Evolutionary conservation across 2,888 invertebrate species (phyloP).

Genomic region (Troglohyphantes excavatus): DNA sequence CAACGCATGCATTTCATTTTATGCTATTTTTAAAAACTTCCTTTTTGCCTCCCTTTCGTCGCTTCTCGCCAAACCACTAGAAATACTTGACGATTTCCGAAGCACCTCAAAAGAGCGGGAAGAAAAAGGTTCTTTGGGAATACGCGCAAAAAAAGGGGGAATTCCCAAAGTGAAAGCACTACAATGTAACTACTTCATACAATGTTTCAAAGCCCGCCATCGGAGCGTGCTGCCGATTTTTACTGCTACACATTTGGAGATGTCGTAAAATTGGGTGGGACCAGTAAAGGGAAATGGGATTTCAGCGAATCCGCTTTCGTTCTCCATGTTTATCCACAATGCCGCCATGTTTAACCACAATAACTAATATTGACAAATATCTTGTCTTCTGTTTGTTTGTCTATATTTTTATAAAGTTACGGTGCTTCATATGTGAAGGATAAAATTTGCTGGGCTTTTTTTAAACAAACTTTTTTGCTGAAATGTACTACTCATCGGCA

Average conservation of each 20-base stretch:
- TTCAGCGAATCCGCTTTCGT: too few relatives aligned
- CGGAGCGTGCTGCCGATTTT: conserved; percentile 41
- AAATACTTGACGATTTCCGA: conserved; percentile 5
- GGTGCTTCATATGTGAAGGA: too few relatives aligned
- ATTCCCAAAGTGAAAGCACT: background rate
- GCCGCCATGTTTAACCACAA: conserved; percentile 40
- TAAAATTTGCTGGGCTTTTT: too few relatives aligned
- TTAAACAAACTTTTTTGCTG: too few relatives aligned
- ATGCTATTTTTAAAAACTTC: conserved; percentile 32
- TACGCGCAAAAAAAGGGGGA: background rate
- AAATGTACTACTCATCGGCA: too few relatives aligned
- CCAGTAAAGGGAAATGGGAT: background rate
- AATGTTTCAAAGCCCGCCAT: conserved; percentile 10
- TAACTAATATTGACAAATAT: too few relatives aligned
- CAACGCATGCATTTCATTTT: background rate
- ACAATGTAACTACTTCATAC: conserved; percentile 35
- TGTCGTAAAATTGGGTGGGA: conserved; percentile 31
- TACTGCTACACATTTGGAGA: conserved; percentile 22
- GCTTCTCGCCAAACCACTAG: conserved; percentile 11
- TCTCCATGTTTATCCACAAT: background rate
- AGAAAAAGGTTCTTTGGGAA: conserved; percentile 1
- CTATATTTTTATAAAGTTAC: too few relatives aligned
- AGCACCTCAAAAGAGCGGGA: background rate
- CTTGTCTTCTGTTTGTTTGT: too few relatives aligned
- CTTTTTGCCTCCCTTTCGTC: background rate